phyloP scores from a whole-genome alignment of 2,113 vertebrate genomes.

The Gopherus evgoodei region DNA sequence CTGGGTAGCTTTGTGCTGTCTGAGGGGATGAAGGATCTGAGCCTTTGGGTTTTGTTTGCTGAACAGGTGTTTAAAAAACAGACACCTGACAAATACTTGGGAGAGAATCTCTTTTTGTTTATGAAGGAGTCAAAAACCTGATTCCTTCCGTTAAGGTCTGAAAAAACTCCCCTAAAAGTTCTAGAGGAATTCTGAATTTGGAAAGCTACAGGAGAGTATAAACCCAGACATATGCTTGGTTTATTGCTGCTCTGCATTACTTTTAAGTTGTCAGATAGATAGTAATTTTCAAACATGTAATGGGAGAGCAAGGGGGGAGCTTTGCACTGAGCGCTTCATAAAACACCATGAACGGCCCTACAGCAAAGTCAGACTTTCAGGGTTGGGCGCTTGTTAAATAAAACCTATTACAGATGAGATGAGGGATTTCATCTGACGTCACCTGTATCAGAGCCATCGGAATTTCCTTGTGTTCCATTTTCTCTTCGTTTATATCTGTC shows the following conservation, averaged over 20 bases:
- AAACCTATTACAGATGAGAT: fast-evolving
- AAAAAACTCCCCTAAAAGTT: background rate
- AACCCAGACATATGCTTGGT: background rate
- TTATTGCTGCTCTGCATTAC: background rate
- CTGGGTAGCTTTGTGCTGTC: background rate
- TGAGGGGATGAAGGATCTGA: background rate
- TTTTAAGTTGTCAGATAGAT: background rate
- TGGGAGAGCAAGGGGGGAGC: background rate
- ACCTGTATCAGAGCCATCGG: background rate
- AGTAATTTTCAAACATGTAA: background rate
- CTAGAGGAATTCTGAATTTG: background rate
- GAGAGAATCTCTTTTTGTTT: background rate
- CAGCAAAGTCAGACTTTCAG: background rate
- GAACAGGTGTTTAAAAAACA: background rate
- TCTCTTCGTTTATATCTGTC: background rate
- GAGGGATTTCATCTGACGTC: background rate
- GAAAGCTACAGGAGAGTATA: background rate
- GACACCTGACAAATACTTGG: background rate
- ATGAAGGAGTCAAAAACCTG: background rate
- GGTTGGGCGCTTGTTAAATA: fast-evolving
- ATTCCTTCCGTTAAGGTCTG: fast-evolving
- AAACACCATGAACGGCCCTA: background rate
- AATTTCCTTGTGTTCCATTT: background rate
- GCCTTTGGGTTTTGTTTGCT: background rate
- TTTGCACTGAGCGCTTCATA: background rate